These are phyloP conservation scores for Drosophila arawakana DNA, from an alignment of 1,140 invertebrate genomes.

Conservation along the genomic window DNA sequence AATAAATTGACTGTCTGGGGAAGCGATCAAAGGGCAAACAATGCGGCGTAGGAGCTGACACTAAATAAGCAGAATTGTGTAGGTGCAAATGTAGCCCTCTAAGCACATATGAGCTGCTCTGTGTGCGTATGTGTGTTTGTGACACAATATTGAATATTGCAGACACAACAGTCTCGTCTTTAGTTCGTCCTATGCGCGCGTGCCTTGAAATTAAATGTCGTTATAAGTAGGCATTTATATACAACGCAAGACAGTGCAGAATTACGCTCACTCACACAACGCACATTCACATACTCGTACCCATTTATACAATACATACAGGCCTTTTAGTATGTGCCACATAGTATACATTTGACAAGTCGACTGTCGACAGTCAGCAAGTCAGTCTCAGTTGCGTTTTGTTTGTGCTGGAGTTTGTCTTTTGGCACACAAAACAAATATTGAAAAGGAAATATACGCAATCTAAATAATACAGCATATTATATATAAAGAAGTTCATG, in stretches of 20 bases:
- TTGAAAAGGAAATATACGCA: conserved; percentile 78
- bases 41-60: conserved; percentile 48
- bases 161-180: conserved; percentile 53
- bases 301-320: conserved; percentile 14
- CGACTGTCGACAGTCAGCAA: conserved; percentile 40
- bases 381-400: conserved; percentile 26
- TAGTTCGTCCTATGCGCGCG: conserved; percentile 59
- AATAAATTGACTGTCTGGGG: conserved; percentile 78
- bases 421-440: conserved; percentile 77
- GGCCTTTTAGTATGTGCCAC: conserved; percentile 22
- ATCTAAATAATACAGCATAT: conserved; percentile 60
- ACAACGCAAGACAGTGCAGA: conserved; percentile 52
- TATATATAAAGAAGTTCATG: conserved; percentile 19
- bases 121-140: conserved; percentile 38
- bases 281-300: conserved; percentile 18
- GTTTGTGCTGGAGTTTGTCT: conserved; percentile 60
- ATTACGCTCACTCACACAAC: conserved; percentile 4
- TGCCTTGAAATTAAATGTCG: conserved; percentile 81
- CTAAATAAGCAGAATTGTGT: conserved; percentile 72
- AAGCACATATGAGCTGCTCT: conserved; percentile 22
- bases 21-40: conserved; percentile 62
- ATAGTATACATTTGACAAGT: conserved; percentile 50
- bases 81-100: conserved; percentile 63
- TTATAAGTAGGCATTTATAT: conserved; percentile 83
- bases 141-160: conserved; percentile 76